Base-by-base conservation (phyloP, 2,113 vertebrate species). In the Reinhardtius hippoglossoides region DNA sequence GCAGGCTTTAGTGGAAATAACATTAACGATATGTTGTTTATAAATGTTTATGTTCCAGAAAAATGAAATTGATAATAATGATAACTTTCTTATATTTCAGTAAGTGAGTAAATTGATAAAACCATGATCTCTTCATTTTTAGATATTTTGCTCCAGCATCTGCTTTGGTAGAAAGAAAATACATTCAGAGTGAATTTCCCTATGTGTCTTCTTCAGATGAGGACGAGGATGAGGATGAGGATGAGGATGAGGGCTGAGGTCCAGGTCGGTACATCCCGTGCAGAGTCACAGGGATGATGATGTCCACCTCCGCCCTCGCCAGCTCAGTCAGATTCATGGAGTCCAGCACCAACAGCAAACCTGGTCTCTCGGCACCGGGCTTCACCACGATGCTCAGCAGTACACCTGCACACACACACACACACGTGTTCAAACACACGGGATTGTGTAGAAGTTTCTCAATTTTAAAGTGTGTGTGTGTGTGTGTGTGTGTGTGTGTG, bases 271-370 rank as follows among this genome's bases (percentile, higher is more conserved):
- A 99, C 84, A 87, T 77, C 20, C 98, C 98, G 0, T 99, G 98
- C 75, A 99, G 95, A 0, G 97, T 99, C 78, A 99, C 96, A 0
- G 98, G 97, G 26, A 98, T 95, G 60, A 95, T 94, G 88, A 93
- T 82, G 63, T 96, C 94, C 71, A 99, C 97, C 78, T 97, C 96
- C 0, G 98, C 98, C 87, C 97, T 88, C 73, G 97, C 97, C 14
- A 99, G 89, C 94, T 99, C 98, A 0, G 93, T 97, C 92, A 99
- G 94, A 72, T 96, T 96, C 81, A 93, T 95, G 83, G 97, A 97
- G 0, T 95, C 96, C 66, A 99, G 93, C 84, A 99, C 93, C 81
- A 99, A 93, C 77, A 98, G 95, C 82, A 91, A 97, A 14, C 96
- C 95, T 0, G 97, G 97, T 77, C 95, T 97, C 42, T 96, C 96